A percentile compares a stretch with the other conserved stretches of the same genome.
Conservation (phyloP, 2,113 vertebrate genomes). For the Onychorhynchus coronatus region DNA sequence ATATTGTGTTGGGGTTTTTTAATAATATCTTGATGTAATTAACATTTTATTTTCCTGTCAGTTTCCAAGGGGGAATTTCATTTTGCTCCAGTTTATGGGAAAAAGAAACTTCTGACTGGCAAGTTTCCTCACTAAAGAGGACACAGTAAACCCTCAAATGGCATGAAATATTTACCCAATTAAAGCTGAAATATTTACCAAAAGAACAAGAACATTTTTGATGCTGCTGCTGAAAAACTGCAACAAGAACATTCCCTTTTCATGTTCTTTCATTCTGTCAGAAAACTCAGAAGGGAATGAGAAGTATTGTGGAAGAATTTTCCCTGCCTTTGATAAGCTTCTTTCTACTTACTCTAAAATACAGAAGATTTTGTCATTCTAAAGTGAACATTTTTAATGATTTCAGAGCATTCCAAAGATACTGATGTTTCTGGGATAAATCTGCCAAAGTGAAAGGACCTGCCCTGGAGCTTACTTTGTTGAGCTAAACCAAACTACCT, state of each 20-base stretch:
- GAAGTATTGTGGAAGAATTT: not conserved
- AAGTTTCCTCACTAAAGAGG: not conserved
- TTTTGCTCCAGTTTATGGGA: not conserved
- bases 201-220: not conserved
- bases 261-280: not conserved
- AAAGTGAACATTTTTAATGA: not conserved
- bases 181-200: conserved; percentile 11
- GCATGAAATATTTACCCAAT: not conserved
- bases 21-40: not conserved
- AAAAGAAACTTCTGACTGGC: not conserved
- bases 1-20: not conserved
- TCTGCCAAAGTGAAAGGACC: not conserved
- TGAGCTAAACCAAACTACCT: not conserved
- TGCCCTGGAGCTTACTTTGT: not conserved
- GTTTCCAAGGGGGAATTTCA: not conserved
- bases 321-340: not conserved
- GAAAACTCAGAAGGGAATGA: not conserved
- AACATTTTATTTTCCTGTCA: not conserved
- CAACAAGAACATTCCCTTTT: not conserved
- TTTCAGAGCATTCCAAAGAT: not conserved
- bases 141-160: not conserved
- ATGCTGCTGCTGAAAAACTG: not conserved
- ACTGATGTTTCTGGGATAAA: not conserved
- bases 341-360: not conserved
- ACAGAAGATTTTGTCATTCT: not conserved